Evolutionary conservation across 2,888 invertebrate genomes (phyloP).

Genomic region (Pseudanteris insignis): DNA sequence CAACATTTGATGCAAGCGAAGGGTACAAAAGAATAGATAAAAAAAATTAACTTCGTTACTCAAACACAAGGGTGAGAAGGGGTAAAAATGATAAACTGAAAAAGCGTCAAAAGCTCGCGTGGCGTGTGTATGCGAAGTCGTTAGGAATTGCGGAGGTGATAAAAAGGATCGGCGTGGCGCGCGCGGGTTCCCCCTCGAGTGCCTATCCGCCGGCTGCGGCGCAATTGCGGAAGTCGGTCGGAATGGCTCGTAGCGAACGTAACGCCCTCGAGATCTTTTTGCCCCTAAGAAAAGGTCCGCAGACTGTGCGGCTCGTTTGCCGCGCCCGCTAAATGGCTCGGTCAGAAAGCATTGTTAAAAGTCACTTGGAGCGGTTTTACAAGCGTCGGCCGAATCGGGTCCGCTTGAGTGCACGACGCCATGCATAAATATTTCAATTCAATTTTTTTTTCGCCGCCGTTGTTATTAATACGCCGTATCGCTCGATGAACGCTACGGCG

Average conservation of each 20-base stretch:
- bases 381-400: conserved; percentile 4
- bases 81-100: conserved; percentile 16
- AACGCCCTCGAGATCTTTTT: conserved; percentile 27
- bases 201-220: conserved; percentile 16
- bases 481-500: conserved; percentile 11
- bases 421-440: conserved; percentile 27
- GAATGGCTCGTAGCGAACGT: conserved; percentile 23
- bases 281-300: conserved; percentile 16
- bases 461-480: conserved; percentile 11
- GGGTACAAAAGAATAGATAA: no score
- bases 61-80: neutral
- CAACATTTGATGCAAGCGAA: no score
- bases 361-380: conserved; percentile 43
- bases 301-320: conserved; percentile 14
- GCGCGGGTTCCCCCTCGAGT: conserved; percentile 10
- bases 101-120: conserved; percentile 11
- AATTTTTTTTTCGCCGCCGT: no score
- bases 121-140: conserved; percentile 10
- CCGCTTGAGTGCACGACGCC: neutral
- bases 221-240: conserved; percentile 31
- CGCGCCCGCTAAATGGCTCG: conserved; percentile 32
- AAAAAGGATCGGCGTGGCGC: conserved; percentile 20
- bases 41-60: no score
- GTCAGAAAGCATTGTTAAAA: conserved; percentile 51
- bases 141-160: conserved; percentile 25